Conservation (phyloP, 2,888 invertebrate species). For the Drosophila putrida region DNA sequence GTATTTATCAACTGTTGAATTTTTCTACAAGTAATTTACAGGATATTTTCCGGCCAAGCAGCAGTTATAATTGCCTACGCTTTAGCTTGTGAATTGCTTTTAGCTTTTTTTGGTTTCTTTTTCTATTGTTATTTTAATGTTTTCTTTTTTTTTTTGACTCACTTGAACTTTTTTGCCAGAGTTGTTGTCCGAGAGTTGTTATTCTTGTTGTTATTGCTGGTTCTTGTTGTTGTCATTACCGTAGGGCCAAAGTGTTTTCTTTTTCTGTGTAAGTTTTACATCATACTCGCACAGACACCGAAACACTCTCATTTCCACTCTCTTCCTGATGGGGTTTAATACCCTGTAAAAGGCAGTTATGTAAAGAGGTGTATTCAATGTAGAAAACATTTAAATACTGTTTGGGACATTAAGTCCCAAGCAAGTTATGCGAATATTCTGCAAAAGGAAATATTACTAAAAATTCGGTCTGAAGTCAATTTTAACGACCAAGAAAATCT, state of each 20-base stretch:
- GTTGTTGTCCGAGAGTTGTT: conserved; percentile 10
- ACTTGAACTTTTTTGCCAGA: conserved; percentile 37
- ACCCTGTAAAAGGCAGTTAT: conserved; percentile 2
- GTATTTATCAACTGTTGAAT: not conserved
- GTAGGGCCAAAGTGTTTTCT: conserved; percentile 42
- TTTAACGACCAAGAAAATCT: too few species aligned
- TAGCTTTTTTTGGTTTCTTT: conserved; percentile 32
- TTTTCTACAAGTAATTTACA: not conserved
- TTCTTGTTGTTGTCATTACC: conserved; percentile 62
- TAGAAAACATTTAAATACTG: too few species aligned
- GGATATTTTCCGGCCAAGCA: conserved; percentile 5
- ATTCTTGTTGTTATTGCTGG: conserved; percentile 12
- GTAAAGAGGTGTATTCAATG: too few species aligned
- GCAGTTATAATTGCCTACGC: conserved; percentile 5
- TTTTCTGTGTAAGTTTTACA: conserved; percentile 51
- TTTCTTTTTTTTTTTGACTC: conserved; percentile 13
- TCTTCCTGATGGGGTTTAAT: conserved; percentile 15
- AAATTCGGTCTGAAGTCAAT: too few species aligned
- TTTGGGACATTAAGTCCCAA: too few species aligned
- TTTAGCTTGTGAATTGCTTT: conserved; percentile 32
- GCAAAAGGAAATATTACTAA: too few species aligned
- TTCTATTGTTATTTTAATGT: conserved; percentile 20
- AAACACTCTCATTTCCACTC: conserved; percentile 21
- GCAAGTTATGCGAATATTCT: too few species aligned
- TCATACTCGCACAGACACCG: conserved; percentile 25